phyloP scores from a whole-genome alignment of 2,888 invertebrate genomes.

The Mythimna loreyi region DNA sequence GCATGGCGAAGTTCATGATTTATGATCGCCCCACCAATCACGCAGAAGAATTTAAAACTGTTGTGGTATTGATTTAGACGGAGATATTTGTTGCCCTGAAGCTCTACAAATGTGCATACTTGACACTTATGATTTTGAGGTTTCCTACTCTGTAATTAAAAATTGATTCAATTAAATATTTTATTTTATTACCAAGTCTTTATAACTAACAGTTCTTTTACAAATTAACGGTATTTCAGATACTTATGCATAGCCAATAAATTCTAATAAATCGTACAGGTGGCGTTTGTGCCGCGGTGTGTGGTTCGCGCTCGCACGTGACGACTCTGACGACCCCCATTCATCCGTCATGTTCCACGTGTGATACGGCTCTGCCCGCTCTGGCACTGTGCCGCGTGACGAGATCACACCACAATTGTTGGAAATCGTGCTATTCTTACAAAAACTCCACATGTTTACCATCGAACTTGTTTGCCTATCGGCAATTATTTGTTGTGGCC shows the following conservation, averaged over 20 bases:
- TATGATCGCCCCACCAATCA: conserved; percentile 65
- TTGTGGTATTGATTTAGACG: conserved; percentile 57
- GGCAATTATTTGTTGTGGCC: conserved; percentile 41
- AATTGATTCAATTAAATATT: neutral
- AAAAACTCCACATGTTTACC: conserved; percentile 64
- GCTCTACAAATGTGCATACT: conserved; percentile 32
- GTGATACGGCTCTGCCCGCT: conserved; percentile 75
- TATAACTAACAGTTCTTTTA: conserved; percentile 6
- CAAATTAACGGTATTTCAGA: conserved; percentile 15
- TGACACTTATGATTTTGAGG: conserved; percentile 16
- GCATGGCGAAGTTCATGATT: conserved; percentile 66
- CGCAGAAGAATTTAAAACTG: conserved; percentile 61
- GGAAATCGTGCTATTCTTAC: conserved; percentile 69
- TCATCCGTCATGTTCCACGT: conserved; percentile 86
- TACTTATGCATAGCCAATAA: conserved; percentile 40
- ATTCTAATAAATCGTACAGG: conserved; percentile 48
- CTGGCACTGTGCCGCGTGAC: conserved; percentile 88
- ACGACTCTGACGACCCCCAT: conserved; percentile 78
- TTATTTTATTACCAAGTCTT: conserved; percentile 3
- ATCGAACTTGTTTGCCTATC: conserved; percentile 35
- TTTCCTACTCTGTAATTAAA: conserved; percentile 6
- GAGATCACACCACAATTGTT: conserved; percentile 77
- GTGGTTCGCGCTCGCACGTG: conserved; percentile 73
- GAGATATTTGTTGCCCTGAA: conserved; percentile 47
- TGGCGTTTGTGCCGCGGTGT: conserved; percentile 51